Conservation (phyloP, 2,888 invertebrate species). For the Meghimatium bilineatum region DNA sequence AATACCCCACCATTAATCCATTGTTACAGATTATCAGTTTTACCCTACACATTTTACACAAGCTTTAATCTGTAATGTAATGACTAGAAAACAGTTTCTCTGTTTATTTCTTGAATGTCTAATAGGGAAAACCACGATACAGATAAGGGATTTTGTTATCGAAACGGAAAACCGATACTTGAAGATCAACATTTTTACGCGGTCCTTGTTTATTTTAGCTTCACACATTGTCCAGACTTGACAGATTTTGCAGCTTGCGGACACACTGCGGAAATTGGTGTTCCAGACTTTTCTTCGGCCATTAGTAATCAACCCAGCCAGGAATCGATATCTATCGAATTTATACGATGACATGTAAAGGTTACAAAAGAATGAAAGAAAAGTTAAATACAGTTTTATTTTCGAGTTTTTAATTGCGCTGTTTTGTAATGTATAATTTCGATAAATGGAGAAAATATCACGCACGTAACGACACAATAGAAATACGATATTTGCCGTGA, state of each 20-base stretch:
- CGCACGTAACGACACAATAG: too few species aligned
- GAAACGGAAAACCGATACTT: background rate
- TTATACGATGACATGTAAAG: background rate
- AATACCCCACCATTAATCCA: too few species aligned
- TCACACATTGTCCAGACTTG: background rate
- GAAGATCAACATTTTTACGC: too few species aligned
- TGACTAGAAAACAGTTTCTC: background rate
- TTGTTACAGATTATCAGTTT: background rate
- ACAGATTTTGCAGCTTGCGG: too few species aligned
- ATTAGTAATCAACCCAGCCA: conserved; percentile 8
- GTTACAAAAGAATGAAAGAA: background rate
- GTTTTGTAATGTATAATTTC: too few species aligned
- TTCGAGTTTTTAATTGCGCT: background rate
- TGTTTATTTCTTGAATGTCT: background rate
- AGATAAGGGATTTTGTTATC: background rate
- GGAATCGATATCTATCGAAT: background rate
- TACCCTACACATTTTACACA: background rate
- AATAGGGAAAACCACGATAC: background rate
- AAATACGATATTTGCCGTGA: too few species aligned
- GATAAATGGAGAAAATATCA: too few species aligned
- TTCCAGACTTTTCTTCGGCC: background rate
- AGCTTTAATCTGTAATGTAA: background rate
- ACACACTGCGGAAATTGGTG: background rate
- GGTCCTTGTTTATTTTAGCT: background rate
- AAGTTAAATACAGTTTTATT: background rate